Base-by-base conservation (phyloP, 2,113 vertebrate species). In the Nesogale talazaci region DNA sequence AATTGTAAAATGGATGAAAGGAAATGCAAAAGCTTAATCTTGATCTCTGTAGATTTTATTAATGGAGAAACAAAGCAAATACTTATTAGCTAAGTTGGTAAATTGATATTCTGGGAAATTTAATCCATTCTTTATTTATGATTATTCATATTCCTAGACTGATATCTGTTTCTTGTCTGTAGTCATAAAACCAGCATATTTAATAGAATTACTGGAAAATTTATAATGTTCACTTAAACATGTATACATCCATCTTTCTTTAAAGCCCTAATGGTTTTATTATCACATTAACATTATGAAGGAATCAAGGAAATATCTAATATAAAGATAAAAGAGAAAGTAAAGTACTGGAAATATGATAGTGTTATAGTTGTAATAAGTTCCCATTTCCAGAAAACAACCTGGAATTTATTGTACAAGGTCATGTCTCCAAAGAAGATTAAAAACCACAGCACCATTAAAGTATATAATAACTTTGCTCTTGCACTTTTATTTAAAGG, bases 401-500 rank as follows among this genome's bases (percentile, higher is more conserved):
- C 8, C 2, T 85, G 56, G 20, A 42, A 75, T 78, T 90, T 95
- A 92, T 91, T 83, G 89, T 80, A 95, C 65, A 89, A 88, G 75
- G 84, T 86, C 63, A 92, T 74, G 52, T 57, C 40, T 83, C 23
- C 27, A 92, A 94, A 40, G 89, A 93, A 94, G 61, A 95, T 95
- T 94, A 89, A 94, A 96, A 86, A 91, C 89, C 89, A 81, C 36
- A 85, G 34, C 6, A 59, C 90, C 52, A 85, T 91, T 96, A 83
- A 85, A 89, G 69, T 96, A 86, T 91, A 93, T 67, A 93, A 40
- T 84, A 95, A 86, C 83, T 89, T n/a, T 6, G 87, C 67, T 78
- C 82, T 65, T 92, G 59, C 9, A 95, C 70, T 31, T 97, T 23
- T 92, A 95, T 88, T 87, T 94, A 91, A 96, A 91, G 59, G 36